These are phyloP conservation scores for Craniophora ligustri DNA, from an alignment of 2,888 invertebrate genomes.

Conservation along the genomic window DNA sequence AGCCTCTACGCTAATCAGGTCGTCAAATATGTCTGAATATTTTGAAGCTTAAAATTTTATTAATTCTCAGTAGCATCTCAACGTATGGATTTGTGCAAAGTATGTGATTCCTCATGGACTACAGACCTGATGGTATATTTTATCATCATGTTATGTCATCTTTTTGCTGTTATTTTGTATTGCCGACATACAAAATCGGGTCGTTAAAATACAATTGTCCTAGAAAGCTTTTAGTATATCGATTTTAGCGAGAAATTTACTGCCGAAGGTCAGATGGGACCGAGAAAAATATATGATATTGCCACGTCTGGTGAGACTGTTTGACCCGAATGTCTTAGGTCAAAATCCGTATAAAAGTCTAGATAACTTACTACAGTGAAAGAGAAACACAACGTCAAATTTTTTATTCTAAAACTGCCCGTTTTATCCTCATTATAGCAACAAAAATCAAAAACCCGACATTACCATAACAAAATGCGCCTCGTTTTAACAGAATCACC, in stretches of 20 bases:
- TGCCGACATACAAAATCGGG: no score
- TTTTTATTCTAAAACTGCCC: not conserved
- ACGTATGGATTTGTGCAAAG: no score
- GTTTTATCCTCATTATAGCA: conserved; percentile 17
- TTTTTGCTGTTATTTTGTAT: no score
- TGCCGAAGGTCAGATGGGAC: not conserved
- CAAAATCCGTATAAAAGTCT: not conserved
- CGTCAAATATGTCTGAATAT: no score
- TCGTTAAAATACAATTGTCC: no score
- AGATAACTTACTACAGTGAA: not conserved
- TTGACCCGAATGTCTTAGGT: not conserved
- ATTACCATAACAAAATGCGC: conserved; percentile 50
- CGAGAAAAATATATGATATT: not conserved
- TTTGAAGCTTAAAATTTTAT: no score
- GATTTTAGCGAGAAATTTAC: not conserved
- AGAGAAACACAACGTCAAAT: not conserved
- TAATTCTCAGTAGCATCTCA: no score
- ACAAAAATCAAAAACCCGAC: conserved; percentile 43
- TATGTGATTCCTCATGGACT: no score
- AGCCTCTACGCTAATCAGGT: no score
- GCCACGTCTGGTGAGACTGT: not conserved
- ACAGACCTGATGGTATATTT: no score
- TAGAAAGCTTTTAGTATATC: not conserved
- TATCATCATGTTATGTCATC: no score
- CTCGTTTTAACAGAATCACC: conserved; percentile 50